A percentile compares a stretch with the other conserved stretches of the same genome.
Conservation (phyloP, 2,797 vertebrate species). For the Graptemys geographica region DNA sequence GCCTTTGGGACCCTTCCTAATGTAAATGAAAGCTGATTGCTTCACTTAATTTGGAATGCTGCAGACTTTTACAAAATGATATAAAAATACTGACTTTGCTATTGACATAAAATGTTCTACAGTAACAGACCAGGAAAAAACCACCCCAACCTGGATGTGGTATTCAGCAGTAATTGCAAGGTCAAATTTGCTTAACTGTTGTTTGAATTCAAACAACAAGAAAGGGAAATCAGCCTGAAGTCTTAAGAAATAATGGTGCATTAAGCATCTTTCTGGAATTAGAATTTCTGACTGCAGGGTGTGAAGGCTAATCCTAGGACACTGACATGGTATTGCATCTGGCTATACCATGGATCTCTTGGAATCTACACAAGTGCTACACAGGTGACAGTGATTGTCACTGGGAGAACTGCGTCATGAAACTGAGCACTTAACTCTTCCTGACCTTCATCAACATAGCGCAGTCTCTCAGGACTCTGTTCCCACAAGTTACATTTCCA, state of each 20-base stretch:
- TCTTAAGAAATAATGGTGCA: neutral
- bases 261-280: neutral
- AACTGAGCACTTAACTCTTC: neutral
- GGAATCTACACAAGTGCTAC: neutral
- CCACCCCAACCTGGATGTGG: accelerated
- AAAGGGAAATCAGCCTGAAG: neutral
- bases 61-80: neutral
- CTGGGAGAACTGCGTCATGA: neutral
- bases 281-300: neutral
- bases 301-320: neutral
- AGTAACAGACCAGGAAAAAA: neutral
- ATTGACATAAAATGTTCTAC: neutral
- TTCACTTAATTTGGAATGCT: too few relatives aligned
- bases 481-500: accelerated
- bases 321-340: neutral
- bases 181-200: neutral
- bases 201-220: neutral
- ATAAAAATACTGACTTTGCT: neutral
- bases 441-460: neutral
- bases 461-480: neutral
- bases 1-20: too few relatives aligned
- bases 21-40: neutral
- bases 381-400: neutral
- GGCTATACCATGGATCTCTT: too few relatives aligned
- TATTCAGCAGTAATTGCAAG: neutral